Conservation (phyloP, 2,888 invertebrate genomes). For the Eueremaeus valkanovi region DNA sequence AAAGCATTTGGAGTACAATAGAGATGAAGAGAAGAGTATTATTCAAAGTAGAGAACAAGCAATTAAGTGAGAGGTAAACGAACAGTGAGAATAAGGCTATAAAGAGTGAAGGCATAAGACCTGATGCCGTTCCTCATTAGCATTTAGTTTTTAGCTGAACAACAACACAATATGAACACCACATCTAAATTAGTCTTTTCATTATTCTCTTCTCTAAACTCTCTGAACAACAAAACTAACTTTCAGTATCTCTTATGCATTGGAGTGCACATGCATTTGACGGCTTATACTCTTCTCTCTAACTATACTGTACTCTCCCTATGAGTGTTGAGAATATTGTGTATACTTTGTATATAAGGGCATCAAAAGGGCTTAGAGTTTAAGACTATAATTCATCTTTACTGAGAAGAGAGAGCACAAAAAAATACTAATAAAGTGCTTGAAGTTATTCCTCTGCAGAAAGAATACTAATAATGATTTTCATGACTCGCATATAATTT, state of each 20-base stretch:
- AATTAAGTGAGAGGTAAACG: no score
- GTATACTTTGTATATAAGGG: not conserved
- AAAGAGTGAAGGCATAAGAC: not conserved
- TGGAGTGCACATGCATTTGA: constrained; percentile 3
- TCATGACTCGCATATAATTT: not conserved
- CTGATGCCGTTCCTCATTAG: constrained; percentile 18
- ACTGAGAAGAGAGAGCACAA: not conserved
- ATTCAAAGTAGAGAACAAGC: no score
- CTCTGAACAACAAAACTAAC: not conserved
- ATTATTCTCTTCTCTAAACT: not conserved
- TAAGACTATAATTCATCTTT: constrained; percentile 20
- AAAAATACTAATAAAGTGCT: not conserved
- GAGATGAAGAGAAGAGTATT: no score
- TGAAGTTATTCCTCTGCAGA: not conserved
- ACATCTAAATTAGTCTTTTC: constrained; percentile 22
- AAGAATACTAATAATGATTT: not conserved
- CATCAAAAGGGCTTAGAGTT: not conserved
- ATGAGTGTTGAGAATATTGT: no score
- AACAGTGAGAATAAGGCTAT: no score
- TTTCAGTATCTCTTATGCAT: not conserved
- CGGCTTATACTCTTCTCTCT: not conserved
- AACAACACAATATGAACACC: constrained; percentile 1
- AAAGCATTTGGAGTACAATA: no score
- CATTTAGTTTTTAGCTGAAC: constrained; percentile 10
- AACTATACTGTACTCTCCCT: not conserved